Conservation (phyloP, 2,797 vertebrate species). For the Cyprinella venusta region DNA sequence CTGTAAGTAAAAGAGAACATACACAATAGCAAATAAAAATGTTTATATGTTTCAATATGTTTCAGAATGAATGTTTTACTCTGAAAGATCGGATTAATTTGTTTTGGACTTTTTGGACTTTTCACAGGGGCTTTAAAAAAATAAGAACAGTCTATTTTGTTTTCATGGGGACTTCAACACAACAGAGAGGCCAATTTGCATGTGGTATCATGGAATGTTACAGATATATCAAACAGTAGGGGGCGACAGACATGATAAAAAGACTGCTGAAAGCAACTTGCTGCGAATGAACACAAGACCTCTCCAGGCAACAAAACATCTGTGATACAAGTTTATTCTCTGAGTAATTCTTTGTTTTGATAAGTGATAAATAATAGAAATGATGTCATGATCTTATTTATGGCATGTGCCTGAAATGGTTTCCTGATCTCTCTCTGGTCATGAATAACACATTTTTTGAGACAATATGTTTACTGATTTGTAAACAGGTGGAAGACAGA, state of each 20-base stretch:
- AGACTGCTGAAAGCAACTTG: background rate
- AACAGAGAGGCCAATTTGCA: background rate
- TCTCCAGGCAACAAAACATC: background rate
- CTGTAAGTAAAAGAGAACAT: constrained; percentile 28
- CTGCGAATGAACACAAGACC: background rate
- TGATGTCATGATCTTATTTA: constrained; percentile 71
- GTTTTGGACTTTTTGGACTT: background rate
- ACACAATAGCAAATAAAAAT: constrained; percentile 4
- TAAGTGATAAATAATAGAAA: constrained; percentile 64
- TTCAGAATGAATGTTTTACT: background rate
- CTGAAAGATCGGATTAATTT: background rate
- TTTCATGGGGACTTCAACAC: background rate
- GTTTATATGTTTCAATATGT: background rate
- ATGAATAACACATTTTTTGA: constrained; percentile 91
- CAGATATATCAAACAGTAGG: background rate
- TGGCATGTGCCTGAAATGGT: constrained; percentile 85
- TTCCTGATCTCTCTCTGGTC: constrained; percentile 87
- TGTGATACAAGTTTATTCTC: constrained; percentile 39
- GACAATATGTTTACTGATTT: constrained; percentile 27
- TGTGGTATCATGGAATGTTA: background rate
- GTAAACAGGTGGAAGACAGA: constrained; percentile 12
- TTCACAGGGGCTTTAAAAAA: too few relatives aligned
- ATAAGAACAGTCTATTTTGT: too few relatives aligned
- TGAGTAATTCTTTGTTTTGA: constrained; percentile 69
- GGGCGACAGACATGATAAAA: constrained; percentile 14